These are phyloP conservation scores for Mobula hypostoma DNA, from an alignment of 2,113 vertebrate species.

Conservation along the genomic window DNA sequence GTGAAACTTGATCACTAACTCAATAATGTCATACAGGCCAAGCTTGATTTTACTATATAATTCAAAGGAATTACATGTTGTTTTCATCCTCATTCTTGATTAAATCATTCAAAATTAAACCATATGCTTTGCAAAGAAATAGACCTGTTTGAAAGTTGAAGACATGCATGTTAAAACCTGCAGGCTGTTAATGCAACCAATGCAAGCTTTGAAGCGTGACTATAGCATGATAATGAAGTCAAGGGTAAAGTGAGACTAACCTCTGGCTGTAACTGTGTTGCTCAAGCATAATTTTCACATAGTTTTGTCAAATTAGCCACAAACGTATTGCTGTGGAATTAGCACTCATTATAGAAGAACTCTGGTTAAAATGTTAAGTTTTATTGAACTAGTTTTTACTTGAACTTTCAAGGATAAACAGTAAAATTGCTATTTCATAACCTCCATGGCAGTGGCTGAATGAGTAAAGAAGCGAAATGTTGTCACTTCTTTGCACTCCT, in stretches of 20 bases:
- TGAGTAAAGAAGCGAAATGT: no score
- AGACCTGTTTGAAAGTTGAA: neutral
- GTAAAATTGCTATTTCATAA: no score
- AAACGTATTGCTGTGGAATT: no score
- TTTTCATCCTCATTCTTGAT: neutral
- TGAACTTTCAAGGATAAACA: no score
- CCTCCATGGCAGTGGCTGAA: no score
- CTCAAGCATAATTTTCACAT: no score
- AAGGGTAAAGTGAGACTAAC: neutral
- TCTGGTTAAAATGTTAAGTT: no score
- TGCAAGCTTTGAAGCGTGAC: neutral
- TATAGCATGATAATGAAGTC: neutral
- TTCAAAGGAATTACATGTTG: slow-evolving; percentile 2
- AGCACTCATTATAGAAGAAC: no score
- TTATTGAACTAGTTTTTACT: no score
- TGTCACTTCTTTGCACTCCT: no score
- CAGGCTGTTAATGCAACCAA: neutral
- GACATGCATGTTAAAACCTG: neutral
- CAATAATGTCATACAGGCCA: neutral
- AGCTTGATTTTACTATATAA: neutral
- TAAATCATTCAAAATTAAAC: neutral
- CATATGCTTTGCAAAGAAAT: neutral
- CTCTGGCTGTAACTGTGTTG: neutral
- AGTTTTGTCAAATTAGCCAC: no score
- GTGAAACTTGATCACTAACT: neutral